These are phyloP conservation scores for Carapus acus DNA, from an alignment of 2,797 vertebrate genomes.

Conservation along the genomic window DNA sequence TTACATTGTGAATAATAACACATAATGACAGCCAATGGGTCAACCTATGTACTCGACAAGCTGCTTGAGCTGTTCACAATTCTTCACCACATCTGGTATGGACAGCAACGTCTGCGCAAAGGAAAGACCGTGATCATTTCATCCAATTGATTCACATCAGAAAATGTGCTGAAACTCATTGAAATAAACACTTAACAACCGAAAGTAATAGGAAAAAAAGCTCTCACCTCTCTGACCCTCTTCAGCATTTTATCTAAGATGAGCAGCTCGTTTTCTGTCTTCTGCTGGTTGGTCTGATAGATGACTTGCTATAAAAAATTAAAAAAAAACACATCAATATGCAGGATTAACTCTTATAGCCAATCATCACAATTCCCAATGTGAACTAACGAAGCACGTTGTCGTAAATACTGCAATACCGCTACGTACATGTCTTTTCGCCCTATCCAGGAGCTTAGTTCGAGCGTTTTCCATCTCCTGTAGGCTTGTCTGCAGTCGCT, in stretches of 20 bases:
- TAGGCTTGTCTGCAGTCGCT: constrained; percentile 65
- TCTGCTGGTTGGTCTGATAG: constrained; percentile 69
- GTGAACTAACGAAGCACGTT: no score
- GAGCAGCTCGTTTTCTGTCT: constrained; percentile 70
- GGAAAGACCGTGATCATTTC: neutral
- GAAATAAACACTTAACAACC: neutral
- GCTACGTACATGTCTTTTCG: constrained; percentile 72
- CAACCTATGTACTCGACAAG: constrained; percentile 69
- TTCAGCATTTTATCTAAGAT: constrained; percentile 70
- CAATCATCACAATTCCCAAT: no score
- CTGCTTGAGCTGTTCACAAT: constrained; percentile 60
- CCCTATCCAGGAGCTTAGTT: constrained; percentile 68
- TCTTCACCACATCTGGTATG: constrained; percentile 63
- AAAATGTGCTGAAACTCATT: neutral
- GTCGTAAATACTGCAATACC: no score
- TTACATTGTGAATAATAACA: constrained; percentile 4
- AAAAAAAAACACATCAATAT: no score
- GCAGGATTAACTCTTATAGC: no score
- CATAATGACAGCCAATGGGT: constrained; percentile 17
- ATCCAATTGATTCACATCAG: neutral
- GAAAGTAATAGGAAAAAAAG: neutral
- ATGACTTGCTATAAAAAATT: constrained; percentile 65
- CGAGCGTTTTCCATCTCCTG: constrained; percentile 62
- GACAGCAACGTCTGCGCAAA: constrained; percentile 65
- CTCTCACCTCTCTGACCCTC: constrained; percentile 68